Percentiles rank a stretch among this genome's conserved stretches.
Conservation (phyloP, 2,797 vertebrate genomes). For the Tenualosa ilisha region DNA sequence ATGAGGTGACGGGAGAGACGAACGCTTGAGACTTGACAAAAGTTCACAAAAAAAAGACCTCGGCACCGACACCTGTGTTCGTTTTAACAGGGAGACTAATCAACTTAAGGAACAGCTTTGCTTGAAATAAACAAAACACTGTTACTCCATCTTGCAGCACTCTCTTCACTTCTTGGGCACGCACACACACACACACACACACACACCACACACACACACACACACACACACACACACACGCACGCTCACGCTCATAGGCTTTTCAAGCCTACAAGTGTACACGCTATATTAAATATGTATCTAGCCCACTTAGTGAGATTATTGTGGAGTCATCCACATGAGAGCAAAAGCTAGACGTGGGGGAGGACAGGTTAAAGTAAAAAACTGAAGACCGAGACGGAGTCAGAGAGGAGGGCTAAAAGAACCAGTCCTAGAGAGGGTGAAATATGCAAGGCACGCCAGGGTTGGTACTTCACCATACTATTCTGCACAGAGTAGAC, state of each 20-base stretch:
- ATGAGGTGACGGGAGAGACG: not conserved
- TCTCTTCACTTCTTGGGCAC: not conserved
- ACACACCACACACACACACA: not conserved
- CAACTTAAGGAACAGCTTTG: not conserved
- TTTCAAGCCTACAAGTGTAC: not conserved
- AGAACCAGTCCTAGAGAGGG: not conserved
- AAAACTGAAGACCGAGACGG: not conserved
- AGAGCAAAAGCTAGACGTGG: not conserved
- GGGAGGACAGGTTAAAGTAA: not conserved
- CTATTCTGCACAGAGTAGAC: not conserved
- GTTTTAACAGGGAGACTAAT: not conserved
- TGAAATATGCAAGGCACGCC: not conserved
- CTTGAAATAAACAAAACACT: not conserved
- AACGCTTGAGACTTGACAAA: not conserved
- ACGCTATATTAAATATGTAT: not conserved
- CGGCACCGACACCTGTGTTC: not conserved
- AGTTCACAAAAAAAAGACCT: not conserved
- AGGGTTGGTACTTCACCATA: not conserved
- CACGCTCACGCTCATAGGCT: not conserved
- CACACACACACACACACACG: not conserved
- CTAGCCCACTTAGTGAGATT: conserved; percentile 12
- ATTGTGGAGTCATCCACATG: not conserved
- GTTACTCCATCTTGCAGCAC: not conserved
- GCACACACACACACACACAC: not conserved
- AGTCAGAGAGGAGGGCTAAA: not conserved